phyloP scores from a whole-genome alignment of 2,113 vertebrate genomes.

The Brienomyrus brachyistius region DNA sequence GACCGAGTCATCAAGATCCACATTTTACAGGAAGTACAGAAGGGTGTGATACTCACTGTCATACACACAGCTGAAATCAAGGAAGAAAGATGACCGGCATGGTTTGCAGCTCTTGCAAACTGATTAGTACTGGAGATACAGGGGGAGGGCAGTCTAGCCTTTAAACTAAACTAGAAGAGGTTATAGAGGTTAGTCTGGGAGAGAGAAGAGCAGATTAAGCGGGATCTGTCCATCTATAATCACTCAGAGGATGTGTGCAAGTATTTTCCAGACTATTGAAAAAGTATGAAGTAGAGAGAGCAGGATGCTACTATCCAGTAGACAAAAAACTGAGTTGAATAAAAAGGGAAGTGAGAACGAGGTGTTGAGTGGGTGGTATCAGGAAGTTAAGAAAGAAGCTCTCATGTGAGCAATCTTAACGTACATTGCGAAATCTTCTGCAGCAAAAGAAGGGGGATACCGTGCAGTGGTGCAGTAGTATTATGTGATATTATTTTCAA shows the following conservation, averaged over 20 bases:
- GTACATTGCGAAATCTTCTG: not conserved
- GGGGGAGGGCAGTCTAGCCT: not conserved
- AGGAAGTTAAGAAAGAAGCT: slow-evolving; percentile 4
- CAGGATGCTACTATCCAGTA: not conserved
- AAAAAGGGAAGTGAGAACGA: not conserved
- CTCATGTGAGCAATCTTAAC: not conserved
- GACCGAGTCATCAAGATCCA: not conserved
- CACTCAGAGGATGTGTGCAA: not conserved
- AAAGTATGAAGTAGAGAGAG: not conserved
- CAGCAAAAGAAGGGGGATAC: not conserved
- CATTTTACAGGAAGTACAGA: not conserved
- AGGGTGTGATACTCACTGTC: not conserved
- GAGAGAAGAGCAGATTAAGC: not conserved
- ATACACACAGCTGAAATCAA: not conserved
- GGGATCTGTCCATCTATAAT: not conserved
- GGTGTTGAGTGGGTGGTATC: not conserved
- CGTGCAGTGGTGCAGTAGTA: not conserved
- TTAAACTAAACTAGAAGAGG: not conserved
- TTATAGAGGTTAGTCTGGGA: not conserved
- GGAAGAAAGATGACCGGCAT: not conserved
- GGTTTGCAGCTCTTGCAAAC: not conserved
- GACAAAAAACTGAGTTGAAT: not conserved
- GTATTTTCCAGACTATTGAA: not conserved
- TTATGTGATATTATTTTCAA: not conserved
- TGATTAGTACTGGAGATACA: not conserved